Evolutionary conservation across 2,113 vertebrate genomes (phyloP), one percentile per base, ranked within the genome.

Genomic region (Pleuronectes platessa): DNA sequence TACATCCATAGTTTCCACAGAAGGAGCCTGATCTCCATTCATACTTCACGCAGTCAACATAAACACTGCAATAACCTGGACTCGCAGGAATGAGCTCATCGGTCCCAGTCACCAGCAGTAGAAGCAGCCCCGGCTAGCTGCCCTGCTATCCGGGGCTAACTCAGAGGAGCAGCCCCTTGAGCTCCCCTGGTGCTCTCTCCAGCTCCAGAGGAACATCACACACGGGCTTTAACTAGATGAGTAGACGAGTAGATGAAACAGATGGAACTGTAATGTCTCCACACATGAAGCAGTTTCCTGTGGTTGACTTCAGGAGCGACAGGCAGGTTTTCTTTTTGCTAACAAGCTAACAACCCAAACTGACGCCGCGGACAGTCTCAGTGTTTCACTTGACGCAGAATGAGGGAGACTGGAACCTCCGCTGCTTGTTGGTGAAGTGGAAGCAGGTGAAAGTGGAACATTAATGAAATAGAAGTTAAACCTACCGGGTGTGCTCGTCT

Each of bases 281-380:
- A 8, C 3, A 24, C 0, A 40, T 4, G 26, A 58, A 17, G 11
- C 15, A 45, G 23, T 61, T 77, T 72, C 61, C 9, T 23, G 1
- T 14, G 0, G 1, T 8, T 58, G 14, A 45, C 12, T 2, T 24
- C 61, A 71, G 12, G 26, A 68, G 14, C 45, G 20, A 15, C 17
- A n/a, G 20, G 13, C 15, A 61, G 61, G 45, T 27, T 70, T 55
- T 31, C 1, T 0, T 37, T 56, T n/a, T 55, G 88, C 89, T 88
- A 90, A 84, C 84, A 80, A 64, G 91, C 90, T 90, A 92, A 85
- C 79, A 17, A 68, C 67, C 76, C 54, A 2, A 26, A 40, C 42
- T n/a, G 60, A 73, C 79, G 70, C 45, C 40, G 35, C 56, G 45
- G n/a, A 35, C 49, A 20, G 79, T 17, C 11, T n/a, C 42, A 61